These are phyloP conservation scores for Falcunculus frontatus DNA, from an alignment of 2,113 vertebrate genomes.

Conservation along the genomic window DNA sequence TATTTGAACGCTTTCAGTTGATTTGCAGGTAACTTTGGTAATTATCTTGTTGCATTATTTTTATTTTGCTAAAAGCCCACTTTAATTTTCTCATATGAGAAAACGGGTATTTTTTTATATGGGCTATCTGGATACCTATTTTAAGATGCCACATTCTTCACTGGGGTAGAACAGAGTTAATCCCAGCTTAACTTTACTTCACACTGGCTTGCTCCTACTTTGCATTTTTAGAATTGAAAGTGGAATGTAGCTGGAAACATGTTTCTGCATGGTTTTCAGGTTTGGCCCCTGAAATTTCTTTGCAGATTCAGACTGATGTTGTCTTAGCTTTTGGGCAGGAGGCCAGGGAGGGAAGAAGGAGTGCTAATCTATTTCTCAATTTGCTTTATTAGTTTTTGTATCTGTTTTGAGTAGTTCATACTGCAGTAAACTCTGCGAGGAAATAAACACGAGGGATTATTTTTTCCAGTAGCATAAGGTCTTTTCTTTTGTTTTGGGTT, in stretches of 20 bases:
- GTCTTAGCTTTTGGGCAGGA: background rate
- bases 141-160: background rate
- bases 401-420: background rate
- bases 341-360: background rate
- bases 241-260: background rate
- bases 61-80: background rate
- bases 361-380: background rate
- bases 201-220: background rate
- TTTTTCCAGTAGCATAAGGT: background rate
- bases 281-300: background rate
- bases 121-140: background rate
- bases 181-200: background rate
- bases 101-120: constrained; percentile 19
- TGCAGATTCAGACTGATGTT: background rate
- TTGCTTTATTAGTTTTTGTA: background rate
- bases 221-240: background rate
- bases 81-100: constrained; percentile 51
- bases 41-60: background rate
- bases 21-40: constrained; percentile 26
- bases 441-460: background rate
- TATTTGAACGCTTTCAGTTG: constrained; percentile 42
- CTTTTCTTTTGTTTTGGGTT: background rate
- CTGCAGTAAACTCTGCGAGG: background rate
- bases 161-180: background rate
- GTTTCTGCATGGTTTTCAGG: background rate